Base-by-base conservation (phyloP, 2,113 vertebrate species). In the Galeopterus variegatus region DNA sequence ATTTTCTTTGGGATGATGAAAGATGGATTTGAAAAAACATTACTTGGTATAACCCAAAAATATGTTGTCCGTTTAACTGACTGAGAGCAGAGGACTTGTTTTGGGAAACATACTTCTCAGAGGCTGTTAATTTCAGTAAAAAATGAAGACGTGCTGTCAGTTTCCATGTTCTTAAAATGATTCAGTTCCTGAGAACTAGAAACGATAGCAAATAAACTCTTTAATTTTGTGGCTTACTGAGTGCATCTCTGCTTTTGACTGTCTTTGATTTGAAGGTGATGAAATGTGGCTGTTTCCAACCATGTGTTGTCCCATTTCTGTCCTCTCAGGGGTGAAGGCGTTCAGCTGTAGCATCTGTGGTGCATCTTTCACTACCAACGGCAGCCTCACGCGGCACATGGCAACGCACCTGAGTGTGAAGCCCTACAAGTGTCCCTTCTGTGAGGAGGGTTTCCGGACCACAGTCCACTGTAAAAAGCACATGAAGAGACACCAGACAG, bases 381-480 rank as follows among this genome's bases (percentile, higher is more conserved):
- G 99, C 90, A 99, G 99, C 98, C 99, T 99, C 98, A 99, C 99
- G 70, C 99, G 99, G 73, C 99, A 99, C 98, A 99, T 99, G 99
- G 99, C 99, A 84, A 99, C 99, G 83, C 99, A 99, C 96, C 98
- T 99, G 97, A 99, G 99, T 98, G 98, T 99, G 96, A 99, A 99
- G 98, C 99, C 99, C 23, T 99, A 99, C 98, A 99, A 99, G 98
- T 99, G 99, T 96, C 99, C 99, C 1, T 98, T 99, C 98, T 99
- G 99, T 83, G 99, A 99, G 26, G 99, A 99, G 96, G 99, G 98
- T 97, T 99, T 99, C 98, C 99, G 99, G 92, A 99, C 99, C 85
- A 99, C 98, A 21, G 98, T 99, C 97, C 99, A 99, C 97, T 99
- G 99, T 97, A 99, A 99, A 97, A 99, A 99, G 97, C 99, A 99